phyloP scores from a whole-genome alignment of 2,113 vertebrate genomes.

The Telmatochromis sp. region DNA sequence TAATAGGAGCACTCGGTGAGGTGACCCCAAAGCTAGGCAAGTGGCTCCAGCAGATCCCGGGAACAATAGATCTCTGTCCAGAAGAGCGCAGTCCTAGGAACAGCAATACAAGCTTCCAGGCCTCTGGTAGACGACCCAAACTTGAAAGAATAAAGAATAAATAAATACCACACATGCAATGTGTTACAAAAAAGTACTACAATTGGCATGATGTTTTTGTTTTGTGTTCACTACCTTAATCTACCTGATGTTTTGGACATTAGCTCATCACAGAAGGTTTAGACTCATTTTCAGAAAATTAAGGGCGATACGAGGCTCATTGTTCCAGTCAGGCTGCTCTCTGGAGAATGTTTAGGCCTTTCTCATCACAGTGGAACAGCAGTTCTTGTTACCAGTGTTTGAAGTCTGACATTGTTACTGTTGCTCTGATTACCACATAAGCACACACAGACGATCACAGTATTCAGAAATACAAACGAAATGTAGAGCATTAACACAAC shows the following conservation, averaged over 20 bases:
- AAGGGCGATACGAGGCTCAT: not conserved
- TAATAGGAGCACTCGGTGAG: not conserved
- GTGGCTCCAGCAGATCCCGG: not conserved
- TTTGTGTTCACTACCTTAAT: not conserved
- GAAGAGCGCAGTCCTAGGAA: rapidly evolving
- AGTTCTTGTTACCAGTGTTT: not conserved
- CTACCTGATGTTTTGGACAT: not conserved
- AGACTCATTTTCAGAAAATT: not conserved
- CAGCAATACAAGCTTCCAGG: not conserved
- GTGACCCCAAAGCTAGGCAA: rapidly evolving
- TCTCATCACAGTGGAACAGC: not conserved
- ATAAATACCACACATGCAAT: not conserved
- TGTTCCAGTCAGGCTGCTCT: not conserved
- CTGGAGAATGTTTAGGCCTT: not conserved
- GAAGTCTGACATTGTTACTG: not conserved
- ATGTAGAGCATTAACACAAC: not conserved
- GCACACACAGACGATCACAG: rapidly evolving
- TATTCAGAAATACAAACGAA: not conserved
- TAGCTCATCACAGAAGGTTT: not conserved
- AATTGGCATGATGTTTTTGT: rapidly evolving
- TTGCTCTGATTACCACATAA: not conserved
- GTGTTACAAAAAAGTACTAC: not conserved
- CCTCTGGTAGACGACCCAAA: not conserved
- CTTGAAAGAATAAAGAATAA: not conserved
- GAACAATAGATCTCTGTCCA: rapidly evolving